These are phyloP conservation scores for Wiebesia pumilae DNA, from an alignment of 1,140 invertebrate genomes.

Conservation along the genomic window DNA sequence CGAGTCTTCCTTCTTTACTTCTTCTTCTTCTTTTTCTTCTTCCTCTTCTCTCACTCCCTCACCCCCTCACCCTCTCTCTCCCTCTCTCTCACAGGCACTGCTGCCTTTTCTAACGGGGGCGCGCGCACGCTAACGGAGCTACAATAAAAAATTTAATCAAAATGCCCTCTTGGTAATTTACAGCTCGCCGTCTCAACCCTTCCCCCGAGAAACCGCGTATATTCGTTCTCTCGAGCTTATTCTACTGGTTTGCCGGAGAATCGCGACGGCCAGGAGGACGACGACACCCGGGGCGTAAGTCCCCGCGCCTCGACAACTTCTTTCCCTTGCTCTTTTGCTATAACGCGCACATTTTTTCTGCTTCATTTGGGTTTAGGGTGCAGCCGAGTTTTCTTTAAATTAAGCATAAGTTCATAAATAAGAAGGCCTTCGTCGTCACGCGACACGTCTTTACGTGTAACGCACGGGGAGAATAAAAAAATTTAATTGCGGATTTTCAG, in stretches of 20 bases:
- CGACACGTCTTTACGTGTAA: background rate
- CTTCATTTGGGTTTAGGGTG: constrained; percentile 3
- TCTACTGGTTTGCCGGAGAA: constrained; percentile 11
- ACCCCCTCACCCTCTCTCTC: background rate
- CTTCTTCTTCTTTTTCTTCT: constrained; percentile 44
- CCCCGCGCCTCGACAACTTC: background rate
- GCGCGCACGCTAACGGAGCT: constrained; percentile 55
- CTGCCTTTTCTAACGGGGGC: background rate
- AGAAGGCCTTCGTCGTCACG: background rate
- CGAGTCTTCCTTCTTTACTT: constrained; percentile 36
- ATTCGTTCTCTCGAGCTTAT: constrained; percentile 7
- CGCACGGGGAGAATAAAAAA: background rate
- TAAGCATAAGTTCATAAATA: constrained; percentile 22
- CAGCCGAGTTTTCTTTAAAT: constrained; percentile 8
- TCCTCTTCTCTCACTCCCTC: background rate
- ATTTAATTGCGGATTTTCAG: background rate
- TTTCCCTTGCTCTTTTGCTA: background rate
- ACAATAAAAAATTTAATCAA: constrained; percentile 77
- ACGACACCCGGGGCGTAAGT: background rate
- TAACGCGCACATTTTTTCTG: background rate
- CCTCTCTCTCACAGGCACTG: background rate
- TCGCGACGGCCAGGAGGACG: constrained; percentile 10
- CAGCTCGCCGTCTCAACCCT: constrained; percentile 68
- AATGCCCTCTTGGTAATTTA: constrained; percentile 75
- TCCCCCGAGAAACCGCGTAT: constrained; percentile 54